Conservation (phyloP, 2,888 invertebrate genomes). For the Apoderus coryli region DNA sequence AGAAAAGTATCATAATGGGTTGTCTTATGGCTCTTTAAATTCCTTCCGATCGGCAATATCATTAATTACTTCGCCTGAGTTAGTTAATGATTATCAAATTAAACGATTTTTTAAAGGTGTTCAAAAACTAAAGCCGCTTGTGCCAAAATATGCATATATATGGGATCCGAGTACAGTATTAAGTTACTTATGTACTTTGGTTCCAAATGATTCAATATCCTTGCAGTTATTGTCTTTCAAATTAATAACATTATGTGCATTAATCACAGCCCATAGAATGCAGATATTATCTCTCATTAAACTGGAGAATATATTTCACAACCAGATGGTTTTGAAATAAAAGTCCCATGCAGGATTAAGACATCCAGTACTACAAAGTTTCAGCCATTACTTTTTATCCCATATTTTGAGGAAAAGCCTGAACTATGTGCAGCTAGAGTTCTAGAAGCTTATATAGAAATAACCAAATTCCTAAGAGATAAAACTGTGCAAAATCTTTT, state of each 20-base stretch:
- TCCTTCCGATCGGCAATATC: conserved; percentile 14
- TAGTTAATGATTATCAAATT: not conserved
- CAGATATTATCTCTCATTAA: conserved; percentile 9
- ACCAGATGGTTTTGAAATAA: conserved; percentile 9
- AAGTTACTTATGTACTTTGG: conserved; percentile 4
- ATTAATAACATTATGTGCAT: conserved; percentile 6
- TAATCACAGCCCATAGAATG: conserved; percentile 8
- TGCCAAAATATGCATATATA: conserved; percentile 8
- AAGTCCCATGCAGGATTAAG: conserved; percentile 11
- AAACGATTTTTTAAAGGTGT: conserved; percentile 10
- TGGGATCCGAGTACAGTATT: conserved; percentile 9
- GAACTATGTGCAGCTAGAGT: conserved; percentile 8
- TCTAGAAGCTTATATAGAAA: conserved; percentile 6
- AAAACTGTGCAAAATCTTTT: too few species aligned
- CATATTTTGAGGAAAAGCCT: conserved; percentile 8
- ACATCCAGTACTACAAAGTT: conserved; percentile 9
- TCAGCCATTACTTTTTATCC: conserved; percentile 9
- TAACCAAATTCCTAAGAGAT: too few species aligned
- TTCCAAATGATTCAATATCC: not conserved
- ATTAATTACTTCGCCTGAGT: conserved; percentile 4
- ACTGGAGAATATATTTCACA: conserved; percentile 6
- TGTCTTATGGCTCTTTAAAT: conserved; percentile 14
- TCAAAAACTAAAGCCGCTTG: conserved; percentile 3
- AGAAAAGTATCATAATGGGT: conserved; percentile 10
- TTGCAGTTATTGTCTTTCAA: conserved; percentile 6